Evolutionary conservation across 1,140 invertebrate species (phyloP).

Genomic region (Hylaeus volcanicus): DNA sequence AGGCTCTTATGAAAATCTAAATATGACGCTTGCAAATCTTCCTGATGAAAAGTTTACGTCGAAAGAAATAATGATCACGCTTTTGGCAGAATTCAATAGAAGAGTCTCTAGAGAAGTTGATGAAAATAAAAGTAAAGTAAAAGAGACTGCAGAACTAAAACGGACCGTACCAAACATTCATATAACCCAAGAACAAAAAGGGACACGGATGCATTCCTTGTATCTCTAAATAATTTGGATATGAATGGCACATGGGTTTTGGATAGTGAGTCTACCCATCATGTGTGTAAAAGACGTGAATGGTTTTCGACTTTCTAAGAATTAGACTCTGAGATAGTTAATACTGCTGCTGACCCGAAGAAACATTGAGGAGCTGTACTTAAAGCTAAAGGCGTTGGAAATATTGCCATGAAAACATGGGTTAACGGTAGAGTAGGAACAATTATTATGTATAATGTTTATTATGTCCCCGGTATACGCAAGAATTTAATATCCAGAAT

Average conservation of each 20-base stretch:
- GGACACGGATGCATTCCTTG: background rate
- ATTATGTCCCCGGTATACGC: constrained; percentile 11
- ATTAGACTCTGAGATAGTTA: background rate
- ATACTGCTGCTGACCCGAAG: constrained; percentile 6
- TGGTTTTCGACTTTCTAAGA: constrained; percentile 16
- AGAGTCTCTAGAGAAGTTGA: background rate
- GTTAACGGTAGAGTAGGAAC: too few species aligned
- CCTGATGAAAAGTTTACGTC: constrained; percentile 36
- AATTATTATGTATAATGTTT: background rate
- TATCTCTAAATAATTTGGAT: constrained; percentile 12
- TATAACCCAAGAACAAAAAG: too few species aligned
- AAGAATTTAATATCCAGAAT: constrained; percentile 30
- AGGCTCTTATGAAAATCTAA: constrained; percentile 21
- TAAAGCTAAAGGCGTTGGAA: background rate
- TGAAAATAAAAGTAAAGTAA: background rate
- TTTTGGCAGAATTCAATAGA: constrained; percentile 29
- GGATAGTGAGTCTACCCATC: constrained; percentile 16
- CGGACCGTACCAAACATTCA: too few species aligned
- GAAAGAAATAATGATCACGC: constrained; percentile 9
- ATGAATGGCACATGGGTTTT: constrained; percentile 10
- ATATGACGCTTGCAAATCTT: constrained; percentile 16
- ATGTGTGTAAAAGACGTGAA: constrained; percentile 10
- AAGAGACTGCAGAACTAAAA: background rate
- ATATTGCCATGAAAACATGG: too few species aligned
- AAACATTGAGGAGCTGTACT: constrained; percentile 1